These are phyloP conservation scores for mouse (Mus musculus) DNA, from an alignment of 2,113 vertebrate species.

Conservation along the genomic window DNA sequence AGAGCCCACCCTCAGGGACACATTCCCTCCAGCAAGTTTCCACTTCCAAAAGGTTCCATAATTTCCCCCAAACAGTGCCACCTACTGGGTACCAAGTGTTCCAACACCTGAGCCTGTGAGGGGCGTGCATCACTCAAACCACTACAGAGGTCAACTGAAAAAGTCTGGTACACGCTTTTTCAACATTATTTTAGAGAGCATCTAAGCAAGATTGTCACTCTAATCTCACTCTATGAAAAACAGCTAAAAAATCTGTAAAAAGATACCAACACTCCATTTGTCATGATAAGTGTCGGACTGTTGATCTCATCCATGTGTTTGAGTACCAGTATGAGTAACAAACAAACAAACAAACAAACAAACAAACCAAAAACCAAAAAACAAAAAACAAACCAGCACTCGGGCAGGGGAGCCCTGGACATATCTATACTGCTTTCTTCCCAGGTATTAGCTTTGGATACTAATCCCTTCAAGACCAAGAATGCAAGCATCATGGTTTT, in stretches of 20 bases:
- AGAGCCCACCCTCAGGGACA: background rate
- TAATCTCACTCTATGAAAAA: background rate
- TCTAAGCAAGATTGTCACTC: background rate
- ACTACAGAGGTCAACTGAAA: background rate
- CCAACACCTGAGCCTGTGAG: background rate
- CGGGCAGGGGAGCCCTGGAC: background rate
- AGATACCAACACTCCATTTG: background rate
- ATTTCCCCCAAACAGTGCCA: background rate
- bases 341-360: too few relatives aligned
- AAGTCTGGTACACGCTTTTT: background rate
- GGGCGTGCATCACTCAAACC: background rate
- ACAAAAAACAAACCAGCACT: background rate
- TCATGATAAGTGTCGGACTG: background rate
- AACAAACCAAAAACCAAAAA: background rate
- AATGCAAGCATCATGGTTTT: background rate
- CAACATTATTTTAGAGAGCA: background rate
- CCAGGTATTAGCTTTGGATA: conserved; percentile 62
- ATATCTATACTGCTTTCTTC: background rate
- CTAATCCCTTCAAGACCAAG: conserved; percentile 50
- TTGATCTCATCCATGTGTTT: background rate
- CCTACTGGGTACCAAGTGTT: background rate
- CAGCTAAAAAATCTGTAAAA: background rate
- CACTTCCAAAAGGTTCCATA: background rate
- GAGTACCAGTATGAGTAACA: background rate
- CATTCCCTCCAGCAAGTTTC: background rate